A percentile compares a stretch with the other conserved stretches of the same genome.
phyloP scores from a whole-genome alignment of 92 coral and sea anemone species.

The Paramuricea clavata region DNA sequence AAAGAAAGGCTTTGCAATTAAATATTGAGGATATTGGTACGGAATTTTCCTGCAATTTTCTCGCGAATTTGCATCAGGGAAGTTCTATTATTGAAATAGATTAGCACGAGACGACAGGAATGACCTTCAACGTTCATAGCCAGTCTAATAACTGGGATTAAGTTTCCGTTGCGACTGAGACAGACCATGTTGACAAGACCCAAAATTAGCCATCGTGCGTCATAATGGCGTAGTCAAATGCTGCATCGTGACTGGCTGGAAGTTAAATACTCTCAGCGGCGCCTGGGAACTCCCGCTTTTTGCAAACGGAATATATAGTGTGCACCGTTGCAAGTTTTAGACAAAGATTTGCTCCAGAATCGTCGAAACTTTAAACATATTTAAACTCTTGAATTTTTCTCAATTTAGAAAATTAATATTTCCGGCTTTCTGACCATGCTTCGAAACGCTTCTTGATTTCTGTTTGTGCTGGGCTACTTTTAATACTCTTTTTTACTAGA shows the following conservation, averaged over 20 bases:
- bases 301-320: not conserved
- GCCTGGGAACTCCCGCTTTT: not conserved
- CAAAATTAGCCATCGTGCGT: constrained; percentile 34
- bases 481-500: no score
- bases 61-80: constrained; percentile 4
- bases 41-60: not conserved
- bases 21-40: constrained; percentile 22
- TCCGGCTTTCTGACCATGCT: not conserved
- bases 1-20: constrained; percentile 21
- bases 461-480: no score
- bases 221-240: constrained; percentile 29
- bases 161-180: no score
- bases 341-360: not conserved
- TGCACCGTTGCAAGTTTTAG: not conserved
- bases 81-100: not conserved
- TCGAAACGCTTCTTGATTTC: not conserved
- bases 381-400: not conserved
- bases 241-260: constrained; percentile 4
- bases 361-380: not conserved
- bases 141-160: not conserved
- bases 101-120: not conserved
- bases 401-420: not conserved
- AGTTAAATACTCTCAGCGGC: not conserved
- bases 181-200: constrained; percentile 14
- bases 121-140: constrained; percentile 13